Percentiles rank a stretch among this genome's conserved stretches.
phyloP scores from a whole-genome alignment of 2,888 invertebrate species.

The Hyles lineata region DNA sequence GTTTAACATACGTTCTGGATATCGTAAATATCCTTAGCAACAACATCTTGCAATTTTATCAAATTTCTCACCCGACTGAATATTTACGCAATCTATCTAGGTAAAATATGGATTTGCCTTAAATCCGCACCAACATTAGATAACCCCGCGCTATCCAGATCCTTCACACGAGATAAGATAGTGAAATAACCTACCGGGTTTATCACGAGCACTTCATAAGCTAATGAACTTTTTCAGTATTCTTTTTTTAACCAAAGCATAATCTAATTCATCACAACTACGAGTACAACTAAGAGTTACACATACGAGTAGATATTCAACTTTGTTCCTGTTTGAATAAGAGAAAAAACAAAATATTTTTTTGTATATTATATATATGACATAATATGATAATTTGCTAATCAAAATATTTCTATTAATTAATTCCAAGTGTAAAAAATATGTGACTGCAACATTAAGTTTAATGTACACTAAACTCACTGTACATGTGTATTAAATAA shows the following conservation, averaged over 20 bases:
- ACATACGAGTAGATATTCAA: too few species aligned
- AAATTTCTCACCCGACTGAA: constrained; percentile 9
- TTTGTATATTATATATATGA: too few species aligned
- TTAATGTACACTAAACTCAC: too few species aligned
- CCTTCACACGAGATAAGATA: constrained; percentile 3
- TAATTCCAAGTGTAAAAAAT: too few species aligned
- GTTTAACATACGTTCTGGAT: background rate
- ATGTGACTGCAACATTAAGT: too few species aligned
- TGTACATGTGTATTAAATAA: too few species aligned
- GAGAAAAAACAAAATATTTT: too few species aligned
- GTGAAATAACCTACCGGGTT: background rate
- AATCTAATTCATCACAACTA: too few species aligned
- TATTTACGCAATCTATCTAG: constrained; percentile 3
- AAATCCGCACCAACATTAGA: constrained; percentile 7
- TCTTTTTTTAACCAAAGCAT: background rate
- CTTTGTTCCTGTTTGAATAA: too few species aligned
- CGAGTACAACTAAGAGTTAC: too few species aligned
- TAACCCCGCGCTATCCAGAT: background rate
- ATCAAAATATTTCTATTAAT: too few species aligned
- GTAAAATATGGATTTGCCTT: constrained; percentile 18
- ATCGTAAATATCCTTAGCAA: background rate
- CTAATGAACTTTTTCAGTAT: background rate
- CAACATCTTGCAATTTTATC: background rate
- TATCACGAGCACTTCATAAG: background rate
- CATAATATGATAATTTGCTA: too few species aligned